These are phyloP conservation scores for Microctenopoma steveboyesi DNA, from an alignment of 2,797 vertebrate genomes.

Conservation along the genomic window DNA sequence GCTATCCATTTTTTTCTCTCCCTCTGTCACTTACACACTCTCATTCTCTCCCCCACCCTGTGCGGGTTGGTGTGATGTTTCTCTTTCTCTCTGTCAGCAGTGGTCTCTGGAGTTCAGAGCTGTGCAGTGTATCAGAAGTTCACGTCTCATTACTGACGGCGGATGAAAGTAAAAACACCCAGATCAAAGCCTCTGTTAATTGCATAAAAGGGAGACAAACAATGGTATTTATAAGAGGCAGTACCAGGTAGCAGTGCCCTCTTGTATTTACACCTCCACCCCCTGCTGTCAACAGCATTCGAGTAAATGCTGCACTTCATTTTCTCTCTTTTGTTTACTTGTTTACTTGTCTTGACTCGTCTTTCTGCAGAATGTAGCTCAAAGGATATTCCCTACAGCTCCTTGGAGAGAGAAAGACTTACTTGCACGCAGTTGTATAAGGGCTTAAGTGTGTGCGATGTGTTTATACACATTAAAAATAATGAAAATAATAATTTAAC, in stretches of 20 bases:
- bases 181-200: conserved; percentile 79
- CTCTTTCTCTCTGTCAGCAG: conserved; percentile 62
- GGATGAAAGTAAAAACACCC: conserved; percentile 70
- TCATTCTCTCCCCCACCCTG: conserved; percentile 16
- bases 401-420: conserved; percentile 6
- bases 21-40: conserved; percentile 50
- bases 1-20: conserved; percentile 57
- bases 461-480: neutral
- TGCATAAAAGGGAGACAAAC: conserved; percentile 76
- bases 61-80: conserved; percentile 60
- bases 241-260: conserved; percentile 56
- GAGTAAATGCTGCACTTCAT: conserved; percentile 28
- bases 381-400: conserved; percentile 21
- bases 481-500: neutral
- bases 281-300: conserved; percentile 69
- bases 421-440: neutral
- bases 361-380: conserved; percentile 13
- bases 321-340: conserved; percentile 40
- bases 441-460: neutral
- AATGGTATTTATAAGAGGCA: conserved; percentile 67
- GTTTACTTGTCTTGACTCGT: conserved; percentile 29
- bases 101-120: conserved; percentile 69
- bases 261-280: conserved; percentile 62
- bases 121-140: conserved; percentile 60
- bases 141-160: conserved; percentile 68